Conservation (phyloP, 2,113 vertebrate species). For the Microtus ochrogaster region DNA sequence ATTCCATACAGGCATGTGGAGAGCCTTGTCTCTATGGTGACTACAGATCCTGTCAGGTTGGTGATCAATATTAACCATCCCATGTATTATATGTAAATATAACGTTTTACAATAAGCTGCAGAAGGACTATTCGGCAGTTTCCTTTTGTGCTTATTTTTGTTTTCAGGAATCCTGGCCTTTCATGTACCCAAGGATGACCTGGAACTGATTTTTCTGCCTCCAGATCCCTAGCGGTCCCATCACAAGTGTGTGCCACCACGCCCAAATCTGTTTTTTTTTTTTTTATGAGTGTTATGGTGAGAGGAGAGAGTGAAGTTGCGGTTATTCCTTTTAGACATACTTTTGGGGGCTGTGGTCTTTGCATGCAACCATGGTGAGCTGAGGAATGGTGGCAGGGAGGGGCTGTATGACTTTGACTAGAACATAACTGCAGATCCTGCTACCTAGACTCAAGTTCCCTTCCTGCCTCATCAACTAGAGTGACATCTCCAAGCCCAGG, state of each 20-base stretch:
- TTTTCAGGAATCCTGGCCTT: not conserved
- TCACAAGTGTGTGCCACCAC: too few species aligned
- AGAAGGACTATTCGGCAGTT: not conserved
- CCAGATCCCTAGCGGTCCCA: not conserved
- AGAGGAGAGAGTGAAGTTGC: not conserved
- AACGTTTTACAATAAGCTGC: not conserved
- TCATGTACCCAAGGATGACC: not conserved
- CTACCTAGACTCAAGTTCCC: not conserved
- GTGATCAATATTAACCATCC: too few species aligned
- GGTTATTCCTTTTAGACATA: not conserved
- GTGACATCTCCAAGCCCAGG: not conserved
- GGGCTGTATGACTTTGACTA: not conserved
- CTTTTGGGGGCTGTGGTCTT: not conserved
- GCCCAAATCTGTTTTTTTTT: not conserved
- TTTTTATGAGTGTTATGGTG: not conserved
- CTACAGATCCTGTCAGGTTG: not conserved
- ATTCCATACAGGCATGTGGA: not conserved
- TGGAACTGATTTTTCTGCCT: not conserved
- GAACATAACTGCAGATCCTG: constrained; percentile 14
- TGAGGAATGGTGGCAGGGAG: not conserved
- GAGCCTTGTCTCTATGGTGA: not conserved
- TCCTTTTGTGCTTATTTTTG: not conserved
- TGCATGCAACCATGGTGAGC: not conserved
- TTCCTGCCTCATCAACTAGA: not conserved
- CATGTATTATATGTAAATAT: not conserved